Evolutionary conservation across 2,797 vertebrate genomes (phyloP).

Genomic region (Eptatretus atami): DNA sequence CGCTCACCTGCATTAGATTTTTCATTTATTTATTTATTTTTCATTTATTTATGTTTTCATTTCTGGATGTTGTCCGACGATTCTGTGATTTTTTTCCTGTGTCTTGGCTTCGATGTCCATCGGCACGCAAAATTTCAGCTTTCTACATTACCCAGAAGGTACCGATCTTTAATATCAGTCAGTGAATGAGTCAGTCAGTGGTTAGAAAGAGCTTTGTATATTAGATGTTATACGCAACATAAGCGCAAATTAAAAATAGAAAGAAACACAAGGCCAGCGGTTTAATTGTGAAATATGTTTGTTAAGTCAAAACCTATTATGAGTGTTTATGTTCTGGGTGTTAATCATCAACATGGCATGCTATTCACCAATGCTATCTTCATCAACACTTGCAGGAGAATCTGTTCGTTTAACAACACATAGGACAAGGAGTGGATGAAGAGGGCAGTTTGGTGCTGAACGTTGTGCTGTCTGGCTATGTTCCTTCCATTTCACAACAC

Average conservation of each 20-base stretch:
- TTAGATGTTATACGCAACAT: neutral
- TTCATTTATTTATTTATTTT: no score
- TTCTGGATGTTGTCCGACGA: no score
- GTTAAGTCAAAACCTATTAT: neutral
- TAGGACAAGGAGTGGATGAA: slow-evolving; percentile 41
- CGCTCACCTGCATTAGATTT: no score
- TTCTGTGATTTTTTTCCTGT: no score
- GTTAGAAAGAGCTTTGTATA: no score
- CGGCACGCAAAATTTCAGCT: no score
- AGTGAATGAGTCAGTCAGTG: no score
- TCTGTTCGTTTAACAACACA: slow-evolving; percentile 49
- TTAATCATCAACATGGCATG: neutral
- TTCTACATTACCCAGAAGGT: no score
- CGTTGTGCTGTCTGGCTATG: slow-evolving; percentile 41
- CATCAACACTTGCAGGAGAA: slow-evolving; percentile 27
- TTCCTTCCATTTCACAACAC: slow-evolving; percentile 37
- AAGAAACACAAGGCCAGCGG: neutral
- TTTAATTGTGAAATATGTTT: neutral
- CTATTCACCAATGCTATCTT: neutral
- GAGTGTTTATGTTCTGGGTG: slow-evolving; percentile 4
- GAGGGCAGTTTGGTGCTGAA: slow-evolving; percentile 50
- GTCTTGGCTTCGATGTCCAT: no score
- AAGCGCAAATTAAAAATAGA: neutral
- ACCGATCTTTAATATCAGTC: no score
- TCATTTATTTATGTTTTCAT: no score